These are phyloP conservation scores for Progne subis DNA, from an alignment of 2,113 vertebrate genomes.

Conservation along the genomic window DNA sequence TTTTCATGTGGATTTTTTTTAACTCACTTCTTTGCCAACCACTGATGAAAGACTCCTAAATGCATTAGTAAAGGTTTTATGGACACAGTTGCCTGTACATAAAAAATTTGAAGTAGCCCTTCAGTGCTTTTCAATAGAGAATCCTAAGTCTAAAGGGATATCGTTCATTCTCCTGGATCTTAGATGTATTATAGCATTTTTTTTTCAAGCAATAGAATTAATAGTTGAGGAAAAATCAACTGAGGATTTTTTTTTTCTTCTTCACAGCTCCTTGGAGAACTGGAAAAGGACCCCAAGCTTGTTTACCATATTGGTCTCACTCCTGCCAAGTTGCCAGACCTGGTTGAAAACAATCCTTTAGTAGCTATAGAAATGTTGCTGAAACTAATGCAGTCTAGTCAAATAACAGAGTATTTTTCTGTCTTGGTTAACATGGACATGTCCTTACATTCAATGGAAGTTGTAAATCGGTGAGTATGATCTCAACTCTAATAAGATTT, in stretches of 20 bases:
- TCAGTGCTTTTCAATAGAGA: neutral
- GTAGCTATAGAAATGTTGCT: slow-evolving; percentile 98
- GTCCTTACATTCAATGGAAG: slow-evolving; percentile 99
- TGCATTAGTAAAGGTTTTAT: neutral
- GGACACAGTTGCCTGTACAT: neutral
- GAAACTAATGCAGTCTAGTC: slow-evolving; percentile 98
- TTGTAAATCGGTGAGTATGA: slow-evolving; percentile 90
- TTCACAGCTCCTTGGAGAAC: slow-evolving; percentile 89
- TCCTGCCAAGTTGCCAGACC: slow-evolving; percentile 92
- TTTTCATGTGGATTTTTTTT: neutral
- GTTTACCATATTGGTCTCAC: slow-evolving; percentile 97
- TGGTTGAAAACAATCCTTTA: slow-evolving; percentile 98
- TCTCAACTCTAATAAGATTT: neutral
- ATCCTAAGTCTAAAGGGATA: neutral
- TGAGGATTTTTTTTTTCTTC: neutral
- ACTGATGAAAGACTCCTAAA: neutral
- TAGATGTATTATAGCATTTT: neutral
- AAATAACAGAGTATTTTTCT: slow-evolving; percentile 98
- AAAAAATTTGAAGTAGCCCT: neutral
- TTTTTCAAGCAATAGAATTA: neutral
- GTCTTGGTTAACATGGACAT: slow-evolving; percentile 99
- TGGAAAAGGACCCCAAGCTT: slow-evolving; percentile 96
- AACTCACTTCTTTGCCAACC: neutral
- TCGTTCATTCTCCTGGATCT: neutral
- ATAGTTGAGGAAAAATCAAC: neutral